Base-by-base conservation (phyloP, 2,113 vertebrate species). In the Psophia crepitans region DNA sequence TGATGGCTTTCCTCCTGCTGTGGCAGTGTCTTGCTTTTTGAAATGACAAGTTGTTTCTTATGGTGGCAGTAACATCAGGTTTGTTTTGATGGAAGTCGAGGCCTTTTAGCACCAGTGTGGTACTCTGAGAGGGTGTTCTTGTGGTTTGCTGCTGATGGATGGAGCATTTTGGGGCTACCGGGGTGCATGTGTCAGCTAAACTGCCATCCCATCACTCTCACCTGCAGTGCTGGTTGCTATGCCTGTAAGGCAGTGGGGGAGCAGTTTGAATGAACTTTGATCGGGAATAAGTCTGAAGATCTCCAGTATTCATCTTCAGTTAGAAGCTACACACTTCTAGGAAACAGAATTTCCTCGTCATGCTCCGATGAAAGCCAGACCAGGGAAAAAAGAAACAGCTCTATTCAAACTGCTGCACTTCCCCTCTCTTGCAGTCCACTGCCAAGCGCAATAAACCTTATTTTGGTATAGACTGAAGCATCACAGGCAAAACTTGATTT, bases 401-500 rank as follows among this genome's bases (percentile, higher is more conserved):
- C 48, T 46, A 9, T 58, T 66, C 43, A 69, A 65, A 53, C 65
- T 69, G 60, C 44, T 69, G 9, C 24, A 16, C 54, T 73, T 57
- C 24, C 37, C 23, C 30, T 82, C 53, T 22, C 69, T 69, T 73
- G 66, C 35, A 69, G 16, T 9, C 33, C 26, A 3, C 39, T 85
- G 89, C 90, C 92, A 95, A 96, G 87, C 58, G 53, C 68, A 84
- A 75, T 39, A 89, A 94, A 91, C 84, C 77, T 92, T 81, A 79
- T 89, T 95, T 87, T 75, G 63, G 63, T 94, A 37, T 28, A 63
- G 93, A 30, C 87, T 90, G 83, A 84, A 93, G 71, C 80, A 96
- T 90, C 89, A 54, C 83, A 93, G 91, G 74, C 85, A 90, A 93
- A 92, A 85, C 66, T 82, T 91, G 77, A 95, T 95, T 95, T 87